Conservation (phyloP, 2,797 vertebrate genomes). For the Dipus sagitta region DNA sequence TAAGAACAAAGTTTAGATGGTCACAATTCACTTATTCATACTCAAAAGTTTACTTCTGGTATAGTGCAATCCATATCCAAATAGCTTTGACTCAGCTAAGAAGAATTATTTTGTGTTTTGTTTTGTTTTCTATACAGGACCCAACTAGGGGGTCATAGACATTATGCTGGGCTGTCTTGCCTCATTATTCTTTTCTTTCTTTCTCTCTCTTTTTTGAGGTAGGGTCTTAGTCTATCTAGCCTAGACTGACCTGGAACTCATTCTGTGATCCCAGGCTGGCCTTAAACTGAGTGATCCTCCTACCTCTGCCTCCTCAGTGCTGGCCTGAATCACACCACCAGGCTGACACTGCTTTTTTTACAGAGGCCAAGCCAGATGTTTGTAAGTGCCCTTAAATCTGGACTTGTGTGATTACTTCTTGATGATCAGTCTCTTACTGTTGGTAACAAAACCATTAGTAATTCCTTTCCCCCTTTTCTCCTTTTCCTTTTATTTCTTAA, state of each 20-base stretch:
- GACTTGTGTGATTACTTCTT: neutral
- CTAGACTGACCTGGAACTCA: no score
- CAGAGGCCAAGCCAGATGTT: neutral
- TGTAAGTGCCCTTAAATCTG: neutral
- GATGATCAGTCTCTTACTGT: neutral
- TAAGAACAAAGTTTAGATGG: slow-evolving; percentile 23
- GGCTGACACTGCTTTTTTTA: neutral
- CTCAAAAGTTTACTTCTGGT: neutral
- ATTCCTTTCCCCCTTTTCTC: neutral
- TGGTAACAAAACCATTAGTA: neutral
- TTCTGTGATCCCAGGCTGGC: no score
- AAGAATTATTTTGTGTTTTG: neutral
- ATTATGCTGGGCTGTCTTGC: neutral
- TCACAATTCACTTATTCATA: neutral
- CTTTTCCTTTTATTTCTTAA: neutral
- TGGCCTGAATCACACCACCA: neutral
- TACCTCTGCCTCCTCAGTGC: no score
- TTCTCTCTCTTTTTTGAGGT: no score
- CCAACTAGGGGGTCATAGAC: no score
- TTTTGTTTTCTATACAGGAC: neutral
- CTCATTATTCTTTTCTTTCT: neutral
- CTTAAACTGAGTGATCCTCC: no score
- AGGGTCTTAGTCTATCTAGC: no score
- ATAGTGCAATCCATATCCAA: neutral
- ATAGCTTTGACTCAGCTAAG: neutral